These are phyloP conservation scores for Cynaeus angustus DNA, from an alignment of 2,888 invertebrate species.

Conservation along the genomic window DNA sequence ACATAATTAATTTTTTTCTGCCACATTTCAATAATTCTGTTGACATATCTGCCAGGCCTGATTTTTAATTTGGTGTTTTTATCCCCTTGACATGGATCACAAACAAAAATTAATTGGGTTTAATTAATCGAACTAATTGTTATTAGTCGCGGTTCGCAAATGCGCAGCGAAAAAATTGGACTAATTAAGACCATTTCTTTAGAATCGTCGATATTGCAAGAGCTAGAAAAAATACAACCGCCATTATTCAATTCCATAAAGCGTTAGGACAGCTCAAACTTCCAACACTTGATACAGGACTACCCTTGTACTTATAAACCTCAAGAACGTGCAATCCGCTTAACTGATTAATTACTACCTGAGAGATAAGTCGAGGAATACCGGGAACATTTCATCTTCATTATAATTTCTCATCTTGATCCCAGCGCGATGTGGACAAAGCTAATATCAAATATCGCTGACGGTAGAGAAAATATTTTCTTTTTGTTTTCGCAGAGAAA, in stretches of 20 bases:
- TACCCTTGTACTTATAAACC: slow-evolving; percentile 39
- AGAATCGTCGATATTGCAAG: not conserved
- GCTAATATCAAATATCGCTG: slow-evolving; percentile 5
- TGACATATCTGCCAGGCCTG: slow-evolving; percentile 30
- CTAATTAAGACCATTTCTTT: slow-evolving; percentile 14
- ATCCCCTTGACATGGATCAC: slow-evolving; percentile 8
- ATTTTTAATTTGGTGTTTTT: slow-evolving; percentile 36
- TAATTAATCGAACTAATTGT: slow-evolving; percentile 35
- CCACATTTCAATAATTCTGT: slow-evolving; percentile 36
- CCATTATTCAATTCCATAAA: slow-evolving; percentile 10
- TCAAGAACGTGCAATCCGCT: slow-evolving; percentile 39
- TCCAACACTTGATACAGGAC: slow-evolving; percentile 15
- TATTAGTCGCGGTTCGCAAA: slow-evolving; percentile 13
- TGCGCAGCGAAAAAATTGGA: slow-evolving; percentile 19
- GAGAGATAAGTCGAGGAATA: slow-evolving; percentile 35
- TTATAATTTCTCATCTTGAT: slow-evolving; percentile 31
- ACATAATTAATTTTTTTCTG: slow-evolving; percentile 19
- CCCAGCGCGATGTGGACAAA: not conserved
- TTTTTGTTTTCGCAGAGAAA: not conserved
- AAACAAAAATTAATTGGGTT: slow-evolving; percentile 34
- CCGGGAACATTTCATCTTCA: slow-evolving; percentile 31
- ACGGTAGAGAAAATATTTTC: not conserved
- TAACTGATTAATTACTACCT: slow-evolving; percentile 45
- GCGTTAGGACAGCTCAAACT: slow-evolving; percentile 8
- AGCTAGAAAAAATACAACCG: not conserved